Percentiles rank a stretch among this genome's conserved stretches.
phyloP scores from a whole-genome alignment of 2,888 invertebrate species.

The Schrankia costaestrigalis region DNA sequence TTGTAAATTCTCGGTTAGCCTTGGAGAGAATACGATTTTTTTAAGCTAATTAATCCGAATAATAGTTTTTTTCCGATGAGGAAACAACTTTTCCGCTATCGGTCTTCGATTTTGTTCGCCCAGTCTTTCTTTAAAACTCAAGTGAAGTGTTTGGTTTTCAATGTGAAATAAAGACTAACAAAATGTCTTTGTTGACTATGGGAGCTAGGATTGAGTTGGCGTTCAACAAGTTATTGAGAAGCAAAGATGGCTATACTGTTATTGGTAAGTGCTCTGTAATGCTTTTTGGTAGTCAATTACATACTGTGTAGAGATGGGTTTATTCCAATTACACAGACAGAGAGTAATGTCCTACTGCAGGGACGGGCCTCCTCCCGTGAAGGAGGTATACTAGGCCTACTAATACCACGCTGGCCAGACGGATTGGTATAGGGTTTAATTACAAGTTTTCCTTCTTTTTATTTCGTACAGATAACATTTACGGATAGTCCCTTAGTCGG shows the following conservation, averaged over 20 bases:
- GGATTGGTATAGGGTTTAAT: no score
- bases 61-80: constrained; percentile 27
- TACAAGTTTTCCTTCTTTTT: no score
- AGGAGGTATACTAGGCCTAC: no score
- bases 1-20: no score
- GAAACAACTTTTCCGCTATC: constrained; percentile 25
- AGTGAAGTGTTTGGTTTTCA: constrained; percentile 11
- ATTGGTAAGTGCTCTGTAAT: constrained; percentile 50
- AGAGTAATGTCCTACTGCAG: no score
- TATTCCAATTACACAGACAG: no score
- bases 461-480: no score
- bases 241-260: constrained; percentile 56
- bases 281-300: no score
- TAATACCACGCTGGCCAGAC: no score
- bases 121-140: constrained; percentile 19
- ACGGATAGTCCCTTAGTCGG: no score
- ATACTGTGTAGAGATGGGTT: no score
- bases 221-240: constrained; percentile 50
- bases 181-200: constrained; percentile 37
- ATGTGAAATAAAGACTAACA: constrained; percentile 1
- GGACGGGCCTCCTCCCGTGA: no score
- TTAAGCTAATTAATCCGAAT: constrained; percentile 14
- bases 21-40: constrained; percentile 6
- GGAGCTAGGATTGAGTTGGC: constrained; percentile 43
- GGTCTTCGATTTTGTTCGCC: constrained; percentile 13